Evolutionary conservation across 2,113 vertebrate species (phyloP).

Genomic region (Ophthalmolycus amberensis): DNA sequence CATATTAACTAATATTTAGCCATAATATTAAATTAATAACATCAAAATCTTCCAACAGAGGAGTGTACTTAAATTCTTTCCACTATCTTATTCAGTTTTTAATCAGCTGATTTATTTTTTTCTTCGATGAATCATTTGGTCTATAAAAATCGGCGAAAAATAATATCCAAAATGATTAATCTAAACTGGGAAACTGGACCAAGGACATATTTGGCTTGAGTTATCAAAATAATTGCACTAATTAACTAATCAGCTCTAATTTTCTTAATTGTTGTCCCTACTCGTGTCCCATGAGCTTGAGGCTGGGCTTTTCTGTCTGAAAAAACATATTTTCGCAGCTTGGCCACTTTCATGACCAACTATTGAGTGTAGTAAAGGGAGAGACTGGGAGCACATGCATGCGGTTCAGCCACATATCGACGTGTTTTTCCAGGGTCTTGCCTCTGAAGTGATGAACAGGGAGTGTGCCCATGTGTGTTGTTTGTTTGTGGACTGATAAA

Average conservation of each 20-base stretch:
- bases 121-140: not conserved
- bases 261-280: not conserved
- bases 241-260: not conserved
- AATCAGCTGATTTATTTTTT: not conserved
- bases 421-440: slow-evolving; percentile 22
- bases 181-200: not conserved
- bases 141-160: not conserved
- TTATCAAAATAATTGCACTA: not conserved
- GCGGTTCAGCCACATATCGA: not conserved
- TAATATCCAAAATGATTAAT: not conserved
- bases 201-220: not conserved
- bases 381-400: not conserved
- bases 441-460: slow-evolving; percentile 53
- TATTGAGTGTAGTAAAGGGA: not conserved
- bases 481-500: slow-evolving; percentile 76
- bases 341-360: not conserved
- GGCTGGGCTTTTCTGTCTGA: not conserved
- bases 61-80: not conserved
- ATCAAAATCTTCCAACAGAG: too few relatives aligned
- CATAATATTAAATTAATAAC: not conserved
- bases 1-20: not conserved
- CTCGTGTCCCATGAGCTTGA: not conserved
- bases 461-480: slow-evolving; percentile 73
- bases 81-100: not conserved
- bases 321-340: not conserved